Evolutionary conservation across 92 coral and sea anemone genomes (phyloP).

Genomic region (Micromussa lordhowensis): DNA sequence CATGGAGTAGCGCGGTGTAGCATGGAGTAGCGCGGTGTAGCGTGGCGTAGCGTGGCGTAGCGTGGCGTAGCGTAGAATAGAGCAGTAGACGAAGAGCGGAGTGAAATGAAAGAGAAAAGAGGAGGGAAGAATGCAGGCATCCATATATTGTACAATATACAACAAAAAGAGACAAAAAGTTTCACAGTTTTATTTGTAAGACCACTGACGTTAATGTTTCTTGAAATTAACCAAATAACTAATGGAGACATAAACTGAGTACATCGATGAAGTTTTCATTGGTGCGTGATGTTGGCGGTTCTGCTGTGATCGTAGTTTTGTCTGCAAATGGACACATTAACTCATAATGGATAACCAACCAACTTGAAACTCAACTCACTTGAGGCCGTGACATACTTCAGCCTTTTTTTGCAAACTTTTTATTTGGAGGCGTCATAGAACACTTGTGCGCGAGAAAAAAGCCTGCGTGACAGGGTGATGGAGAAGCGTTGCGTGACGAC

Average conservation of each 20-base stretch:
- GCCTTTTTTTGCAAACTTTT: background rate
- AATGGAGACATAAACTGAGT: background rate
- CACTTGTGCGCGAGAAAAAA: background rate
- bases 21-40: background rate
- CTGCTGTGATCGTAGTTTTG: background rate
- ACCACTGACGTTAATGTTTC: background rate
- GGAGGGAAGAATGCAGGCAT: background rate
- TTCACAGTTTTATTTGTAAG: background rate
- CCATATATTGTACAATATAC: background rate
- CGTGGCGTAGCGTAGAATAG: background rate
- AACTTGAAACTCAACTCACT: background rate
- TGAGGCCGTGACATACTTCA: background rate
- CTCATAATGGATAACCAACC: background rate
- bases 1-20: no score
- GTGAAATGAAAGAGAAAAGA: background rate
- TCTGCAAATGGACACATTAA: background rate
- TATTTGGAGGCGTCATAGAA: background rate
- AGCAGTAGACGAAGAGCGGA: background rate
- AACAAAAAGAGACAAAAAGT: background rate
- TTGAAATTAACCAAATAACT: background rate
- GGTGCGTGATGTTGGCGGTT: background rate
- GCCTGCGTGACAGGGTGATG: background rate
- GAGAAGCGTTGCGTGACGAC: slow-evolving; percentile 1
- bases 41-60: background rate
- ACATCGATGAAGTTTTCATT: background rate